These are phyloP conservation scores for Gulo gulo DNA, from an alignment of 2,113 vertebrate species.

Conservation along the genomic window DNA sequence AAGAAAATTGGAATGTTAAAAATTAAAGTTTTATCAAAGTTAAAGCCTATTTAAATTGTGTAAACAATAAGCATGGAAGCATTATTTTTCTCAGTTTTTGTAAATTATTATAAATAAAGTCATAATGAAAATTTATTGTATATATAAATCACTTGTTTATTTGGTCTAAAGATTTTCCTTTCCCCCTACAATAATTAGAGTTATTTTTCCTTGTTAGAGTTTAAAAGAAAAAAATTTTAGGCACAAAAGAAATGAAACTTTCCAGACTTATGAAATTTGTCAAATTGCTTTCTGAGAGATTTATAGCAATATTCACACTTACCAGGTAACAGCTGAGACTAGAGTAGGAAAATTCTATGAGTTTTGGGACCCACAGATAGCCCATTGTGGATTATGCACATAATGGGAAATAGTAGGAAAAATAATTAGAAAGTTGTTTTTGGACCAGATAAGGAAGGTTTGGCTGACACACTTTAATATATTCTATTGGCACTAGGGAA, in stretches of 20 bases:
- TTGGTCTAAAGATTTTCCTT: background rate
- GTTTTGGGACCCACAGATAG: background rate
- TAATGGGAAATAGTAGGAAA: background rate
- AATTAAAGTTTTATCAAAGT: background rate
- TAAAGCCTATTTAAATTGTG: background rate
- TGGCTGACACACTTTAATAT: background rate
- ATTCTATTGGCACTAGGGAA: background rate
- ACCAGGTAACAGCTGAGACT: background rate
- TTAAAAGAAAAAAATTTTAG: background rate
- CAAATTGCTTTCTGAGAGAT: background rate
- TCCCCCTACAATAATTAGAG: background rate
- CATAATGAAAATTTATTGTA: background rate
- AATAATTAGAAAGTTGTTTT: background rate
- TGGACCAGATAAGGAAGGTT: background rate
- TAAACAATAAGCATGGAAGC: background rate
- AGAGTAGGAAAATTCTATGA: background rate
- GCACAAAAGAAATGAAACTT: background rate
- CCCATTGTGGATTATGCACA: background rate
- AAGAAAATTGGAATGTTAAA: background rate
- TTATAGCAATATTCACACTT: background rate
- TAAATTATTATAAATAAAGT: background rate
- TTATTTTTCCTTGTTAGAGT: background rate
- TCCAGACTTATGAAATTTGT: background rate
- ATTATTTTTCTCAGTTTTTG: background rate
- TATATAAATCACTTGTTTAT: background rate